A percentile compares a stretch with the other conserved stretches of the same genome.
These are phyloP conservation scores for Heloderma charlesbogerti DNA, from an alignment of 2,113 vertebrate genomes.

Conservation along the genomic window DNA sequence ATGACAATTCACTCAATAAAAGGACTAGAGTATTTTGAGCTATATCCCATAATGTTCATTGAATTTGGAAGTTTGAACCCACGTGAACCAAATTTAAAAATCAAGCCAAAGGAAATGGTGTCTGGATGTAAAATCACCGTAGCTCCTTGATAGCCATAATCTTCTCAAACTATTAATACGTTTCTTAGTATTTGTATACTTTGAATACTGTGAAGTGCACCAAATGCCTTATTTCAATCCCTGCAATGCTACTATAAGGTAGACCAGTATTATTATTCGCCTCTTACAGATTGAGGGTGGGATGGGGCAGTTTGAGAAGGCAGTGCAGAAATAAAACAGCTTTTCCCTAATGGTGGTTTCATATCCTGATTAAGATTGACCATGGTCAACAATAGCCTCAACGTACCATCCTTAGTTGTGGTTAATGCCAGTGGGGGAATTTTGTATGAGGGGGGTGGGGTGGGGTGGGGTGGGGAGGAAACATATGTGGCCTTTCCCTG, in stretches of 20 bases:
- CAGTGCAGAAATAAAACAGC: background rate
- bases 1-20: slow-evolving; percentile 31
- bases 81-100: slow-evolving; percentile 18
- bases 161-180: background rate
- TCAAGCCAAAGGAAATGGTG: background rate
- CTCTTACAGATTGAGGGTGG: background rate
- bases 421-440: background rate
- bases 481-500: slow-evolving; percentile 5
- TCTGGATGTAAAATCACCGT: background rate
- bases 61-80: slow-evolving; percentile 9
- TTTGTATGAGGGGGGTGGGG: background rate
- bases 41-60: slow-evolving; percentile 3
- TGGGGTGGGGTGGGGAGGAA: background rate
- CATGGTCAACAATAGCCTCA: background rate
- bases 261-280: background rate
- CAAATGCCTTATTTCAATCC: background rate
- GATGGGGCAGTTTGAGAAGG: background rate
- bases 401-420: background rate
- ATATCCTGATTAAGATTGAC: background rate
- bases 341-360: background rate
- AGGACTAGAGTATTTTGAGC: slow-evolving; percentile 24
- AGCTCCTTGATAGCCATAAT: background rate
- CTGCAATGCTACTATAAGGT: background rate
- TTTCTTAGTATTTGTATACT: background rate
- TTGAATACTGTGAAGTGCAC: background rate